Conservation (phyloP, 2,113 vertebrate genomes). For the Cinclus mexicanus region DNA sequence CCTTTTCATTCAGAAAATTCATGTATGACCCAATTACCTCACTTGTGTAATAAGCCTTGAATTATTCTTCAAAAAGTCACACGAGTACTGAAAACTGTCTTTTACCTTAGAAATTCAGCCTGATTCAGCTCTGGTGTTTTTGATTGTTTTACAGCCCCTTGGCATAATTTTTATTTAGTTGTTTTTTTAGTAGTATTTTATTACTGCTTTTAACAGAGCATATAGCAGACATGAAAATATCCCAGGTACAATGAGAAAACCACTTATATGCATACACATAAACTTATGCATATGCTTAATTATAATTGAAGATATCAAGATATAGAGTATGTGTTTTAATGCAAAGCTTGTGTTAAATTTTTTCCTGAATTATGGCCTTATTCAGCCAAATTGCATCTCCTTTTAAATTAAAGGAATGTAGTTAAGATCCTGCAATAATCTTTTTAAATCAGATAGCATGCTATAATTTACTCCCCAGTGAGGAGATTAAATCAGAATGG, state of each 20-base stretch:
- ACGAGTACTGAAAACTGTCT: not conserved
- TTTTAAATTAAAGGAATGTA: conserved; percentile 17
- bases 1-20: conserved; percentile 66
- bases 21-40: conserved; percentile 31
- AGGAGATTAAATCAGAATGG: conserved; percentile 4
- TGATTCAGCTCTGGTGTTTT: not conserved
- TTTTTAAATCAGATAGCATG: conserved; percentile 6
- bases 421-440: not conserved
- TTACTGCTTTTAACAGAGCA: not conserved
- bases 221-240: not conserved
- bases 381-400: not conserved
- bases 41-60: conserved; percentile 2
- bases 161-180: not conserved
- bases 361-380: not conserved
- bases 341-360: not conserved
- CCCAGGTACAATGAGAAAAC: not conserved
- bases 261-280: not conserved
- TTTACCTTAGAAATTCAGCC: not conserved
- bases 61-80: conserved; percentile 33
- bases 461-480: conserved; percentile 6
- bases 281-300: not conserved
- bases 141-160: not conserved
- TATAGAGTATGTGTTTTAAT: not conserved
- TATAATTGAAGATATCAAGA: not conserved
- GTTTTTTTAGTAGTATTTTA: not conserved